phyloP scores from a whole-genome alignment of 2,888 invertebrate genomes.

The Catonia carolina region DNA sequence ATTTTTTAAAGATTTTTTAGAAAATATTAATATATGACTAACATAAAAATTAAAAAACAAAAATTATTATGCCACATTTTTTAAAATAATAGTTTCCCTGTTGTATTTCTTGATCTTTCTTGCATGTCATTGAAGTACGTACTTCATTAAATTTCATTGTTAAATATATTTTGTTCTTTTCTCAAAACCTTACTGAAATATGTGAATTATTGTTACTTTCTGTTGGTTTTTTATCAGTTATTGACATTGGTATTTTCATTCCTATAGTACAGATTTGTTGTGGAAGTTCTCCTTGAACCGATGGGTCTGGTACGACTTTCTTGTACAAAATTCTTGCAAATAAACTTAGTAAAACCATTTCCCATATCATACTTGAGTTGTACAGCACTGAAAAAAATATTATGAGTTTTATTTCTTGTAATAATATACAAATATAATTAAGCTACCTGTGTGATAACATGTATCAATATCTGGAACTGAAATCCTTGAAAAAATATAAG shows the following conservation, averaged over 20 bases:
- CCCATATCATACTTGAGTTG: slow-evolving; percentile 57
- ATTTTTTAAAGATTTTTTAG: no score
- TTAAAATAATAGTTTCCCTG: no score
- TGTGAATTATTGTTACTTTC: slow-evolving; percentile 12
- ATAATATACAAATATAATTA: not conserved
- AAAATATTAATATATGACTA: no score
- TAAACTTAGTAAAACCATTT: slow-evolving; percentile 59
- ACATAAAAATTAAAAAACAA: no score
- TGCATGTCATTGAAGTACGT: no score
- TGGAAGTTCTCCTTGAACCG: slow-evolving; percentile 18
- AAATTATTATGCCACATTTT: no score
- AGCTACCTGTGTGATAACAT: not conserved
- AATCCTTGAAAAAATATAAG: no score
- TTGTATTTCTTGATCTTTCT: no score
- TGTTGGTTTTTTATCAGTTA: not conserved
- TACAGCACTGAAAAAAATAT: slow-evolving; percentile 54
- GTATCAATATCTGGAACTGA: no score
- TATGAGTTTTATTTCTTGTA: no score
- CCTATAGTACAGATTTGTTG: slow-evolving; percentile 22
- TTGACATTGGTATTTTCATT: slow-evolving; percentile 13
- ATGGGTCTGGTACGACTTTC: slow-evolving; percentile 40
- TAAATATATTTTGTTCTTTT: no score
- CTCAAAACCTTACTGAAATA: slow-evolving; percentile 11
- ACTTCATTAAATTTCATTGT: no score
- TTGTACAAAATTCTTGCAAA: slow-evolving; percentile 58